Evolutionary conservation across 2,797 vertebrate genomes (phyloP), one percentile per base, ranked within the genome.

Genomic region (Pseudomugil gertrudae): DNA sequence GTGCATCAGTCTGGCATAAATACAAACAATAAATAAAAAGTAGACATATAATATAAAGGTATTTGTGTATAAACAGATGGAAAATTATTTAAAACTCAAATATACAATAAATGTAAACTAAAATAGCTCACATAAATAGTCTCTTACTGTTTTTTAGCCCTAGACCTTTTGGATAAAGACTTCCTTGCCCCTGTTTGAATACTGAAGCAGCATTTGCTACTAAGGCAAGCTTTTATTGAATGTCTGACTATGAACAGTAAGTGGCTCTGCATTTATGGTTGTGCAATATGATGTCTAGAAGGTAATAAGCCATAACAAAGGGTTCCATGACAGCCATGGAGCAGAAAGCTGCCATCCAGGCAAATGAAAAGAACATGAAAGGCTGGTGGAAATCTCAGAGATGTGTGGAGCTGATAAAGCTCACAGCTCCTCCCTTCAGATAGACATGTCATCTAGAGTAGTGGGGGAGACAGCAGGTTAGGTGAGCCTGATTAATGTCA

Each of bases 281-380:
- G 76, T 66, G 76, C 66, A 62, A 78, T 76, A 70, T 76, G 84
- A 83, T 64, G 19, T 81, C 66, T 73, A 48, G 55, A 65, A 79
- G 79, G 83, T 87, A 90, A 86, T 89, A 87, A 87, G 84, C 72
- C 82, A 69, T 84, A 84, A 90, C 88, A 87, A 90, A 84, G 79
- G 76, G 71, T 76, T 80, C 63, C 2, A 68, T 87, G 89, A 89
- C 88, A 87, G 87, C 80, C 63, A 43, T 8, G 66, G 81, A 81
- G 81, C 74, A 71, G 83, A 3, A 70, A 87, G 84, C 83, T 81
- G 87, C 76, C 85, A 86, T 81, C 78, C 63, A 58, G 75, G 82
- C 78, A 74, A 86, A 86, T 80, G 85, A 86, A 87, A 81, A 80
- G 82, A 81, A 91, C 89, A 90, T 82, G 81, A 91, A 91, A 89